Evolutionary conservation across 2,888 invertebrate species (phyloP), one percentile per base, ranked within the genome.

Genomic region (Julus scanicus): DNA sequence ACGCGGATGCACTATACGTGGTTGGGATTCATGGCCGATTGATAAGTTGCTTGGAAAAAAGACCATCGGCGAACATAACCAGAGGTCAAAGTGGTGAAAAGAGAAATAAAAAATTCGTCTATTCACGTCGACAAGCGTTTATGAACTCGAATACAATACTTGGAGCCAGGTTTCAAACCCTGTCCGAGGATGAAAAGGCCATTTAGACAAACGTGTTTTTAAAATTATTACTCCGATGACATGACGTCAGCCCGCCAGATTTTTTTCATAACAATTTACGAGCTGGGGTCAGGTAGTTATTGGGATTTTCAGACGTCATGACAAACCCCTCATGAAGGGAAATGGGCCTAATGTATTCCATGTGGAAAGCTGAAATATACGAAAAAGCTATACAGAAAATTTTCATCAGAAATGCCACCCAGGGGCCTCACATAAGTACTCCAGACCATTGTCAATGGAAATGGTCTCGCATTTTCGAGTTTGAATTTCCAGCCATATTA

Each of bases 201-300:
- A 71, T 71, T 71, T 71, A 29, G 71, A 71, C 71, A 71, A 71
- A 71, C 71, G 29, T 71, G 71, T 71, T 71, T 71, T 71, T 29
- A 9, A 71, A 71, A 71, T 71, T 71, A 71, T 71, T 71, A 71
- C 71, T 29, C 29, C 71, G 71, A 29, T 71, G 71, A 71, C 71
- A 71, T 71, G 71, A 71, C 71, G 71, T 71, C 71, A 71, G 20
- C 71, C 71, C 71, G 71, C 8, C 71, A 71, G 71, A 71, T 63
- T 71, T 71, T 71, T 71, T 71, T 71, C 71, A 71, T 71, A 71
- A 71, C 71, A 71, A 71, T 71, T 29, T 71, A 71, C 71, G 71
- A 71, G 29, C 71, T 9, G 71, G 71, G 71, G 29, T 71, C 29
- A 71, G 71, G 71, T 71, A 71, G 71, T 71, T 71, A 71, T 71